Evolutionary conservation across 2,797 vertebrate species (phyloP).

Genomic region (Lateolabrax maculatus): DNA sequence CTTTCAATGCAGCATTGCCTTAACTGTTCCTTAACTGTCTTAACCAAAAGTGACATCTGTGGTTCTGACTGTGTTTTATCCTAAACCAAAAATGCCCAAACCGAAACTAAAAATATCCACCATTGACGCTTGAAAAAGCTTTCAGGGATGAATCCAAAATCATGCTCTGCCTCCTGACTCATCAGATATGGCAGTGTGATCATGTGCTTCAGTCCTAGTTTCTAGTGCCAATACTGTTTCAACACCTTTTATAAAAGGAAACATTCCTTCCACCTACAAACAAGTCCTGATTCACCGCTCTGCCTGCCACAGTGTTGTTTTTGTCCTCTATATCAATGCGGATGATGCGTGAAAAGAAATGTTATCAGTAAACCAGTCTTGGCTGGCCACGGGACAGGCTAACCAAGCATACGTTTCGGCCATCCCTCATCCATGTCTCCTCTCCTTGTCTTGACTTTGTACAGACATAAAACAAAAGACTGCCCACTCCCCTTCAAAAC

Average conservation of each 20-base stretch:
- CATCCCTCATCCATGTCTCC: constrained; percentile 10
- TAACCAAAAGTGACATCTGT: too few relatives aligned
- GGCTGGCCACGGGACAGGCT: neutral
- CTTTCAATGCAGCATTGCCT: neutral
- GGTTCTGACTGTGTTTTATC: neutral
- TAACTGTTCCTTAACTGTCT: too few relatives aligned
- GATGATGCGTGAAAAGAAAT: neutral
- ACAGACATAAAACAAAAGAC: constrained; percentile 22
- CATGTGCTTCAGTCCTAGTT: constrained; percentile 10
- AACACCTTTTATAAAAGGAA: constrained; percentile 25
- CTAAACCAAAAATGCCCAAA: neutral
- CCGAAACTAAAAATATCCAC: constrained; percentile 4
- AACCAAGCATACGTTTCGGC: constrained; percentile 1
- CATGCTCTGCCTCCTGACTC: constrained; percentile 15
- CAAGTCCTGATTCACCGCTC: neutral
- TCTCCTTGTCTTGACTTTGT: constrained; percentile 22
- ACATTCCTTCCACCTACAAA: constrained; percentile 1
- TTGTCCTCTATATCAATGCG: neutral
- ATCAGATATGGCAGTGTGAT: constrained; percentile 10
- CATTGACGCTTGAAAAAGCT: neutral
- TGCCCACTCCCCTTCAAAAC: constrained; percentile 15
- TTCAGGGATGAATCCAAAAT: neutral
- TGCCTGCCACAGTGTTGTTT: neutral
- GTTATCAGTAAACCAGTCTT: constrained; percentile 5
- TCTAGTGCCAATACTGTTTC: constrained; percentile 16